Evolutionary conservation across 2,797 vertebrate species (phyloP).

Genomic region (Sebastolobus altivelis): DNA sequence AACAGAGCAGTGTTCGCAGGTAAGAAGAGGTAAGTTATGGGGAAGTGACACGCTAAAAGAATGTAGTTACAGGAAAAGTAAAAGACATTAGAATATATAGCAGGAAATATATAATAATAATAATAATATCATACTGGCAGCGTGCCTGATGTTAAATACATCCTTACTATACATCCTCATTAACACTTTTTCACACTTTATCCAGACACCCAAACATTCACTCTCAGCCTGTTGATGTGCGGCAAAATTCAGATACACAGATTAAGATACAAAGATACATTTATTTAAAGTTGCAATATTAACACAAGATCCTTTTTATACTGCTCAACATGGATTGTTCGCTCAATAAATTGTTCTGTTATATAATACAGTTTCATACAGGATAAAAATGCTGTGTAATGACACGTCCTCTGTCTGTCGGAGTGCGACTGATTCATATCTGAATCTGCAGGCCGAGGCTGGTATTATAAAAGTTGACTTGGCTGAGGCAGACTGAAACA

Average conservation of each 20-base stretch:
- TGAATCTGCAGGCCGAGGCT: conserved; percentile 47
- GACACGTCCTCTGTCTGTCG: conserved; percentile 2
- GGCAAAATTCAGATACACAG: conserved; percentile 1
- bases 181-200: neutral
- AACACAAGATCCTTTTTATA: neutral
- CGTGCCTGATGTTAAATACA: conserved; percentile 28
- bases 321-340: neutral
- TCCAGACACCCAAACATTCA: neutral
- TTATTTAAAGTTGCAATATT: conserved; percentile 34
- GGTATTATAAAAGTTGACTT: conserved; percentile 29
- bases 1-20: neutral
- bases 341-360: neutral
- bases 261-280: neutral
- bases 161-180: conserved; percentile 11
- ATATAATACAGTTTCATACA: conserved; percentile 3
- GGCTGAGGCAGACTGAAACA: conserved; percentile 49
- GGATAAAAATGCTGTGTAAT: conserved; percentile 26
- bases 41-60: neutral
- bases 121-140: neutral
- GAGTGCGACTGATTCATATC: conserved; percentile 30
- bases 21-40: conserved; percentile 11
- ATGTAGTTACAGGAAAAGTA: neutral
- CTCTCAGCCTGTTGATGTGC: neutral
- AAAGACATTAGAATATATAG: neutral
- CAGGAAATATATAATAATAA: neutral